Evolutionary conservation across 2,113 vertebrate species (phyloP).

Genomic region (Channa maculata): DNA sequence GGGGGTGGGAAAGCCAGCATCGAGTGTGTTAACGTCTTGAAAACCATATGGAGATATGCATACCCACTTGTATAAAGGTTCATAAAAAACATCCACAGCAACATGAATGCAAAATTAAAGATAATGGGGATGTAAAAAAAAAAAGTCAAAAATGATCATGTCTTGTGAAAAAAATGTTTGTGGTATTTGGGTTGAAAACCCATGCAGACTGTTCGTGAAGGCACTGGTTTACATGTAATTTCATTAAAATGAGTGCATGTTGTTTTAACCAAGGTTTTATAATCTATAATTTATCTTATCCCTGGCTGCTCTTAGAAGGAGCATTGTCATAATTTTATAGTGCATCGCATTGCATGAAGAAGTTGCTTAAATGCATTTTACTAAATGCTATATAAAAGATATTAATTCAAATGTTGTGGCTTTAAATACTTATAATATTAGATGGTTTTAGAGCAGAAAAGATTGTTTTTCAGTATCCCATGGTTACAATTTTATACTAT

Average conservation of each 20-base stretch:
- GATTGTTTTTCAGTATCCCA: conserved; percentile 24
- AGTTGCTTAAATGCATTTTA: conserved; percentile 92
- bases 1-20: conserved; percentile 21
- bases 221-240: conserved; percentile 82
- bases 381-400: conserved; percentile 89
- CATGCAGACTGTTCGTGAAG: conserved; percentile 73
- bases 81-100: conserved; percentile 44
- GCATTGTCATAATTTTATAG: conserved; percentile 93
- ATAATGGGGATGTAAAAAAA: conserved; percentile 55
- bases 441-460: conserved; percentile 64
- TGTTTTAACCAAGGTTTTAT: conserved; percentile 88
- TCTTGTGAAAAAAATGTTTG: conserved; percentile 65
- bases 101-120: conserved; percentile 60
- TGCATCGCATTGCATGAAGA: conserved; percentile 92
- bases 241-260: conserved; percentile 89
- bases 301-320: conserved; percentile 84
- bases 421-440: conserved; percentile 84
- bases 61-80: conserved; percentile 23
- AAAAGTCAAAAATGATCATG: conserved; percentile 44
- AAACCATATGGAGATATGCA: conserved; percentile 41
- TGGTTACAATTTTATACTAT: conserved; percentile 55
- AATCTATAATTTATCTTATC: conserved; percentile 75
- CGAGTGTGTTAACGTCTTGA: conserved; percentile 44
- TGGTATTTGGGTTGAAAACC: conserved; percentile 74
- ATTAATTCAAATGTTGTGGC: conserved; percentile 89